Evolutionary conservation across 1,140 invertebrate genomes (phyloP), one percentile per base, ranked within the genome.

Genomic region (Bombus sibiricus): DNA sequence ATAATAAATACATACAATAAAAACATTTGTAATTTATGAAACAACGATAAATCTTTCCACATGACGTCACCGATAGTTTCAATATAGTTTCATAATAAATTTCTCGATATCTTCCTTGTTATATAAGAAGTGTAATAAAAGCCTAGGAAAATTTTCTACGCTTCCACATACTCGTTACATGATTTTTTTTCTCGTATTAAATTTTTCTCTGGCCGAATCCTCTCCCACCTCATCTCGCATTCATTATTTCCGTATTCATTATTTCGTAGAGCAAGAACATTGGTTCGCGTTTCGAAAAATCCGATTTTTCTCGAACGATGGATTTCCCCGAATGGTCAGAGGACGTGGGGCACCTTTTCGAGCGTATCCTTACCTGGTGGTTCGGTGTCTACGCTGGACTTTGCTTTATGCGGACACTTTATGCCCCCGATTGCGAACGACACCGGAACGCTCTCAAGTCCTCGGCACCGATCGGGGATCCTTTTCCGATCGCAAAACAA

Each of bases 401-500:
- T 93, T 93, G 93, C 91, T 94, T 94, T 94, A 94, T 93, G 93
- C 90, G 92, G 91, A 94, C 93, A 95, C 93, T 95, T 95, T 95
- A 95, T 95, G 95, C 94, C 92, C 91, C 93, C 93, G 95, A 95
- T 95, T 95, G 94, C 94, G 86, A 92, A 91, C 94, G 92, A 95
- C 94, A 95, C 92, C 93, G 92, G 95, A 95, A 95, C 95, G 94
- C 95, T 95, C 94, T 95, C 94, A 95, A 91, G 90, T 83, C 89
- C 90, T 88, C 91, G 90, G 76, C 84, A 89, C 92, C 85, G 85
- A 93, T 92, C 89, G 85, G 47, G 88, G 84, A 41, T 85, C 88
- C 88, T 88, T 86, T 87, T 87, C 88, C 86, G 89, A 82, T 90
- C 91, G 91, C 91, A 90, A 88, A 90, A 94, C 92, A 92, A 93